Conservation (phyloP, 2,888 invertebrate genomes). For the Heteropelma amictum region DNA sequence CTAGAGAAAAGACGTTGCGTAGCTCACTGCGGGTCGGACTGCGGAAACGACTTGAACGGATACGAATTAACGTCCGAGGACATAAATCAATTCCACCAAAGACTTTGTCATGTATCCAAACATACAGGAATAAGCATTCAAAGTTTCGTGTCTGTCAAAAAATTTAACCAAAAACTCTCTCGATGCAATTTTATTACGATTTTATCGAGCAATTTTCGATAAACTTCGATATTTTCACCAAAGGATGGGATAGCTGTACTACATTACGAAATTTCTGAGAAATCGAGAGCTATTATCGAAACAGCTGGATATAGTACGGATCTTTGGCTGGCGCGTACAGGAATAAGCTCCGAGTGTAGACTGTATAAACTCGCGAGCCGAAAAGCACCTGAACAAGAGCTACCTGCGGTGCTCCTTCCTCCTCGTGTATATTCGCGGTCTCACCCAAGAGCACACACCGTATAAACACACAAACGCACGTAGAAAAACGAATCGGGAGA, state of each 20-base stretch:
- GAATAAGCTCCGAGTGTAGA: too few relatives aligned
- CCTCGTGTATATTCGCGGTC: slow-evolving; percentile 36
- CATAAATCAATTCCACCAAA: too few relatives aligned
- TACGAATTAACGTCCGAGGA: too few relatives aligned
- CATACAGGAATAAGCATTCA: too few relatives aligned
- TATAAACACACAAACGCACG: neutral
- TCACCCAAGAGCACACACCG: slow-evolving; percentile 8
- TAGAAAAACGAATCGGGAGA: slow-evolving; percentile 29
- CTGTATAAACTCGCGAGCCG: slow-evolving; percentile 40
- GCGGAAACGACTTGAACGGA: too few relatives aligned
- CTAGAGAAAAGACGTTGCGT: too few relatives aligned
- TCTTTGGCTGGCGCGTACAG: too few relatives aligned
- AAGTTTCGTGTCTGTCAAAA: too few relatives aligned
- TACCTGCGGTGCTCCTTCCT: slow-evolving; percentile 56
- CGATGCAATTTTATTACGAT: too few relatives aligned
- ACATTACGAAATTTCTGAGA: slow-evolving; percentile 25
- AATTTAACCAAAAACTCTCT: too few relatives aligned
- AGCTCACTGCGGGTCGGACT: too few relatives aligned
- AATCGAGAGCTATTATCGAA: slow-evolving; percentile 45
- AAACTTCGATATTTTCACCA: neutral
- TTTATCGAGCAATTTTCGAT: neutral
- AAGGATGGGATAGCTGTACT: neutral
- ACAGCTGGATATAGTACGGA: slow-evolving; percentile 25
- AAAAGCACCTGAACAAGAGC: slow-evolving; percentile 63
- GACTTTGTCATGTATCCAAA: too few relatives aligned